A percentile compares a stretch with the other conserved stretches of the same genome.
phyloP scores from a whole-genome alignment of 2,888 invertebrate species.

The Auanema freiburgensis region DNA sequence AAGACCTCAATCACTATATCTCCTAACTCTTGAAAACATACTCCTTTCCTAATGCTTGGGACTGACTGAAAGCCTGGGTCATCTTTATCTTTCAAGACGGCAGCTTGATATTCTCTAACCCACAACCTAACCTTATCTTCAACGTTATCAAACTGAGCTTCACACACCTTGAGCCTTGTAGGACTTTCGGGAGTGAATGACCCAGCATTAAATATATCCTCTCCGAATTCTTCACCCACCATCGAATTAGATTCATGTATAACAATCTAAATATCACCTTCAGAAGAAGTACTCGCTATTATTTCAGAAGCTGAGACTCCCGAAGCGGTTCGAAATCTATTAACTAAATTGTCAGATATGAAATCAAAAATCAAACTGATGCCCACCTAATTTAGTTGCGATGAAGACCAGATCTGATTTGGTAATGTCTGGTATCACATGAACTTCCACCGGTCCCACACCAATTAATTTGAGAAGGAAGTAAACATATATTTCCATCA shows the following conservation, averaged over 20 bases:
- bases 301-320: slow-evolving; percentile 26
- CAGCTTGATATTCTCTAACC: too few relatives aligned
- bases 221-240: too few relatives aligned
- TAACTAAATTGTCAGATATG: slow-evolving; percentile 25
- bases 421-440: slow-evolving; percentile 21
- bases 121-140: too few relatives aligned
- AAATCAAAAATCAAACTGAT: slow-evolving; percentile 25
- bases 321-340: slow-evolving; percentile 22
- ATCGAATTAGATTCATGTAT: slow-evolving; percentile 27
- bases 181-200: too few relatives aligned
- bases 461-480: slow-evolving; percentile 20
- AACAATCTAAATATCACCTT: slow-evolving; percentile 25
- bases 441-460: slow-evolving; percentile 21
- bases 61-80: too few relatives aligned
- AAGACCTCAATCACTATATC: too few relatives aligned
- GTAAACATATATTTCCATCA: slow-evolving; percentile 24
- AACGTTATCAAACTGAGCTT: too few relatives aligned
- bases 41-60: too few relatives aligned
- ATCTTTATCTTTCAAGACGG: too few relatives aligned
- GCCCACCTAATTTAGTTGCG: slow-evolving; percentile 25
- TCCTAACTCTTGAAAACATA: too few relatives aligned
- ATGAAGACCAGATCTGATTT: slow-evolving; percentile 20
- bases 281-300: slow-evolving; percentile 19
- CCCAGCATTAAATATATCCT: too few relatives aligned
- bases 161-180: too few relatives aligned